These are phyloP conservation scores for Emys orbicularis DNA, from an alignment of 2,797 vertebrate species.

Conservation along the genomic window DNA sequence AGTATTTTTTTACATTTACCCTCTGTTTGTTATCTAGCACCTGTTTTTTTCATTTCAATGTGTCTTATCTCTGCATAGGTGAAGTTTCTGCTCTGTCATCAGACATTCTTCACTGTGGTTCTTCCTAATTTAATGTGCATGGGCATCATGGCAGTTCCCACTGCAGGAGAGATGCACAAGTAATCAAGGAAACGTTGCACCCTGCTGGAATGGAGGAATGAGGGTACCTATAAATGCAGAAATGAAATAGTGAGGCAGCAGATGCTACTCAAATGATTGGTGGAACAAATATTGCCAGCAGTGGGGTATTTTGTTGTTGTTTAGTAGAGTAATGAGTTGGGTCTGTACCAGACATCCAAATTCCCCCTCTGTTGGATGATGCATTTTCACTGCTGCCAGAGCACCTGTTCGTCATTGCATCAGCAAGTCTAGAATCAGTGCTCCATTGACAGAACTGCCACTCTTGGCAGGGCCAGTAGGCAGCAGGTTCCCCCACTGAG, in stretches of 20 bases:
- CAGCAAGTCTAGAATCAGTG: not conserved
- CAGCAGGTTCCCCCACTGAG: not conserved
- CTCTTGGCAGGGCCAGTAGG: not conserved
- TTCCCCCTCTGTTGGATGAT: not conserved
- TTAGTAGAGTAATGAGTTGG: not conserved
- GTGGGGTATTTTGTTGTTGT: slow-evolving; percentile 10
- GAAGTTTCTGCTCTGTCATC: slow-evolving; percentile 8
- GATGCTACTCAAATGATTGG: not conserved
- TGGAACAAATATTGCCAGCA: not conserved
- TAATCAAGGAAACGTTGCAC: not conserved
- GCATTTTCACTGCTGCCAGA: not conserved
- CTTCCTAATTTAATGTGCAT: rapidly evolving
- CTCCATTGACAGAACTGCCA: not conserved
- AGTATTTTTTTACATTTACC: slow-evolving; percentile 6
- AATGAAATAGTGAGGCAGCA: not conserved
- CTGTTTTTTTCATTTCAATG: not conserved
- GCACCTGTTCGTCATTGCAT: not conserved
- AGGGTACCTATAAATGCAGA: not conserved
- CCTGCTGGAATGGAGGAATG: not conserved
- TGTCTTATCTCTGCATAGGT: slow-evolving; percentile 3
- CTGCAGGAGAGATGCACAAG: not conserved
- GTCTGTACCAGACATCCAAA: not conserved
- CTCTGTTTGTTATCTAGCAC: not conserved
- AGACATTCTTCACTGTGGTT: not conserved
- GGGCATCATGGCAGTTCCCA: not conserved